Evolutionary conservation across 2,113 vertebrate species (phyloP), one percentile per base, ranked within the genome.

Genomic region (Tauraco erythrolophus): DNA sequence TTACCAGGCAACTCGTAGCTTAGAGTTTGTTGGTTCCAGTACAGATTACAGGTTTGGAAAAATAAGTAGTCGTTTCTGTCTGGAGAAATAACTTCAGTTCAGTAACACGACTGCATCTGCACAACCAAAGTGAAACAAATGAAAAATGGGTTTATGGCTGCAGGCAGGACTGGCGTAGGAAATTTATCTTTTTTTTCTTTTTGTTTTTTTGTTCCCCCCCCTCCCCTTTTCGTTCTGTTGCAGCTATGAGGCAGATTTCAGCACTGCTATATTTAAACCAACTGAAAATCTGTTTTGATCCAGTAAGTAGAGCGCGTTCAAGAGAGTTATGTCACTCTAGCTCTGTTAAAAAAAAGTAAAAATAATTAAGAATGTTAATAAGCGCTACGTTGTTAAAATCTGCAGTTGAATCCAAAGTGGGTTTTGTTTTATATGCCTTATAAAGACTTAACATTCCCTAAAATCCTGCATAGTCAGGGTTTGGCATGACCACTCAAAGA

Each of bases 221-320:
- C 5, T 1, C 4, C 5, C 8, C 43, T 61, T 68, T 82, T 43
- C 51, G n/a, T 80, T 62, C 66, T 62, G 23, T 84, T 72, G 7
- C 21, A 68, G 68, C 86, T 80, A 30, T 22, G 69, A 85, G 80
- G 54, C 61, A 93, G 75, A 75, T 80, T 79, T 80, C 61, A 57
- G 80, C 75, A 39, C 21, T 57, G 75, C 86, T 69, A 19, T 62
- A 35, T 86, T 94, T 94, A 58, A 90, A 81, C 37, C 50, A 86
- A 85, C 48, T 61, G 27, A 85, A 85, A 90, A 76, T 84, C 85
- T 84, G 65, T 23, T 88, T 88, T 72, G 79, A 93, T 86, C 69
- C 37, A 64, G 43, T 53, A 81, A 94, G 87, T 51, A 58, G 45
- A 94, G 51, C 56, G 51, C 43, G 41, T 70, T 64, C 51, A 28